Evolutionary conservation across 2,888 invertebrate species (phyloP).

Genomic region (Scaptomyza polygonia): DNA sequence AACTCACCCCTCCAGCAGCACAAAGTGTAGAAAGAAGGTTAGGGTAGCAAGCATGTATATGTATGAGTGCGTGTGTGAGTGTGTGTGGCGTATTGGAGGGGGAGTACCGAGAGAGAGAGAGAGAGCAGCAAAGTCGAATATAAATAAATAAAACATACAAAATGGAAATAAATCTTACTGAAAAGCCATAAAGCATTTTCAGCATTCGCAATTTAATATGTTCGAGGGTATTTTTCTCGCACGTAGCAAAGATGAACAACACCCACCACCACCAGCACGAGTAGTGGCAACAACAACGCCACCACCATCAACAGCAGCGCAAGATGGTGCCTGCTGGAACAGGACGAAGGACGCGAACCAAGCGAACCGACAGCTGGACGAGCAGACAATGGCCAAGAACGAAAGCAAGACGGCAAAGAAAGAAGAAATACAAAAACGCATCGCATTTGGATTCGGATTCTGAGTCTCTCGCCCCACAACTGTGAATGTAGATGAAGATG

Average conservation of each 20-base stretch:
- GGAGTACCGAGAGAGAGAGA: constrained; percentile 73
- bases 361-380: constrained; percentile 51
- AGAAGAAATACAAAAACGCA: constrained; percentile 32
- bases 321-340: constrained; percentile 74
- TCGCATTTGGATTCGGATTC: constrained; percentile 61
- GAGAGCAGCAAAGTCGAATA: constrained; percentile 75
- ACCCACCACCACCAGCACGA: constrained; percentile 63
- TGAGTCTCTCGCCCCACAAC: constrained; percentile 22
- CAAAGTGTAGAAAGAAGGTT: constrained; percentile 36
- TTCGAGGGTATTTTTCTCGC: constrained; percentile 81
- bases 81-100: constrained; percentile 47
- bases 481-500: constrained; percentile 49
- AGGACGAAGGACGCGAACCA: constrained; percentile 34
- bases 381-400: constrained; percentile 57
- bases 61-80: constrained; percentile 25
- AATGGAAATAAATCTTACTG: constrained; percentile 84
- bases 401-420: constrained; percentile 25
- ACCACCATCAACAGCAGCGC: constrained; percentile 48
- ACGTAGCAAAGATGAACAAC: constrained; percentile 81
- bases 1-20: constrained; percentile 51
- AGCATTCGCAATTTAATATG: constrained; percentile 83
- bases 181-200: constrained; percentile 84
- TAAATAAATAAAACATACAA: constrained; percentile 83
- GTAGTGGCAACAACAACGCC: constrained; percentile 45
- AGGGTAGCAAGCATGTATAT: constrained; percentile 51